Evolutionary conservation across 2,113 vertebrate genomes (phyloP).

Genomic region (Zosterops pallidus): DNA sequence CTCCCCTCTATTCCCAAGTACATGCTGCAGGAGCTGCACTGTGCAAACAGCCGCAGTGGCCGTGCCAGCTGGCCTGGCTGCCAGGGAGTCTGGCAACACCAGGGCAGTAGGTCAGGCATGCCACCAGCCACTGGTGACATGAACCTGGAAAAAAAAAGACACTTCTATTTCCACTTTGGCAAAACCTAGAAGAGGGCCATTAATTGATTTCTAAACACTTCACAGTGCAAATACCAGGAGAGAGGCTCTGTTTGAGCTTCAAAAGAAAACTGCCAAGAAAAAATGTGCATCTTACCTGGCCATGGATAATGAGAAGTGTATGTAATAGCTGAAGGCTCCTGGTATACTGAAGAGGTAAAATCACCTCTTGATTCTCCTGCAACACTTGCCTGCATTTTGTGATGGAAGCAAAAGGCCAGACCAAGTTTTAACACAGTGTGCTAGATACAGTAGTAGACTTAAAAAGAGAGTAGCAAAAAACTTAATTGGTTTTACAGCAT

Average conservation of each 20-base stretch:
- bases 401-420: not conserved
- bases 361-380: not conserved
- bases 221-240: not conserved
- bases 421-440: not conserved
- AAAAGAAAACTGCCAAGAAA: not conserved
- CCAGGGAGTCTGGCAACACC: not conserved
- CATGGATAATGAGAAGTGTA: not conserved
- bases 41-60: accelerated
- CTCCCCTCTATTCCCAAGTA: not conserved
- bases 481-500: not conserved
- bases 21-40: not conserved
- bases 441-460: not conserved
- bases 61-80: accelerated
- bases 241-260: not conserved
- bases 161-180: not conserved
- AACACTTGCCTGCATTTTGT: not conserved
- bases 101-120: not conserved
- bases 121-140: accelerated
- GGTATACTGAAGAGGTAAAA: not conserved
- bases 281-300: not conserved
- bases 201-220: not conserved
- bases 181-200: not conserved
- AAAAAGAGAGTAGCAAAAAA: not conserved
- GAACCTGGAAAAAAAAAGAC: not conserved
- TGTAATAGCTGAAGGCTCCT: not conserved